phyloP scores from a whole-genome alignment of 1,140 invertebrate species.

The Caenorhabditis inopinata region DNA sequence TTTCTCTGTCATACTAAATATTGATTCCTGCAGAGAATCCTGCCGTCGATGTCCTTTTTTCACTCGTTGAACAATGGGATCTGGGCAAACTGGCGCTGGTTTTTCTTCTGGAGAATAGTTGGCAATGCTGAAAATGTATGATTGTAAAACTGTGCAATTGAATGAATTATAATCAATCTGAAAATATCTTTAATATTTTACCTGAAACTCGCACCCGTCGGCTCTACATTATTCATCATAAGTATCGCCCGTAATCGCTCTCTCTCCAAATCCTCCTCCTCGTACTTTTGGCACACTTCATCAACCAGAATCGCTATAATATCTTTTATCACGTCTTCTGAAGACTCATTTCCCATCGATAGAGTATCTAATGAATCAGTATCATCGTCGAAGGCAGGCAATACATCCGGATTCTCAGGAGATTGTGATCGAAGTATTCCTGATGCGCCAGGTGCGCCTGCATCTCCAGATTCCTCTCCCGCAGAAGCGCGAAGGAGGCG shows the following conservation, averaged over 20 bases:
- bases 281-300: not conserved
- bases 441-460: not conserved
- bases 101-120: not conserved
- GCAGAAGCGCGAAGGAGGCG: not conserved
- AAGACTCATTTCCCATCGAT: not conserved
- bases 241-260: not conserved
- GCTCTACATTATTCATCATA: not conserved
- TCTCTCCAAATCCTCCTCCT: conserved; percentile 7
- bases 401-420: not conserved
- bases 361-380: not conserved
- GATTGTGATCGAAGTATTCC: not conserved
- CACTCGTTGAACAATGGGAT: conserved; percentile 53
- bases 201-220: not conserved
- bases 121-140: not conserved
- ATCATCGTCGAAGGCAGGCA: not conserved
- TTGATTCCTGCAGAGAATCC: conserved; percentile 64
- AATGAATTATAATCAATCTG: no score
- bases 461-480: not conserved
- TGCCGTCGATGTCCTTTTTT: conserved; percentile 61
- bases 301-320: not conserved
- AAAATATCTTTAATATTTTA: no score
- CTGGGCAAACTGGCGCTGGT: not conserved
- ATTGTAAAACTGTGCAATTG: no score
- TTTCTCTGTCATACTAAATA: conserved; percentile 60
- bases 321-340: not conserved